These are phyloP conservation scores for Virgularia gustaviana DNA, from an alignment of 92 coral and sea anemone species.

Conservation along the genomic window DNA sequence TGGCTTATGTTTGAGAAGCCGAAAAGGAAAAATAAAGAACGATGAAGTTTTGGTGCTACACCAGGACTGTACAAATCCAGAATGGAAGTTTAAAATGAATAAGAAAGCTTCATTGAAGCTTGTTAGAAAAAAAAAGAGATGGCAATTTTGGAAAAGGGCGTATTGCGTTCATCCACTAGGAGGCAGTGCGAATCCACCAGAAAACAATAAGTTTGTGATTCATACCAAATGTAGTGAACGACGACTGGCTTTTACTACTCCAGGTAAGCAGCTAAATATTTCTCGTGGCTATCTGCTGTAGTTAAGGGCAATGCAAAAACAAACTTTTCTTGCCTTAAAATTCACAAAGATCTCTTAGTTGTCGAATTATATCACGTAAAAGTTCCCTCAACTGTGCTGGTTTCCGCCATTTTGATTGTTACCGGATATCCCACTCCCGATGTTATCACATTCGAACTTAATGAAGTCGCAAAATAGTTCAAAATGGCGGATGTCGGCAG, in stretches of 20 bases:
- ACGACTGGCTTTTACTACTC: background rate
- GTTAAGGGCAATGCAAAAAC: too few relatives aligned
- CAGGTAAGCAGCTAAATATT: conserved; percentile 11
- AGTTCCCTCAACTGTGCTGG: too few relatives aligned
- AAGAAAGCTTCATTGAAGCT: background rate
- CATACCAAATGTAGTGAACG: conserved; percentile 2
- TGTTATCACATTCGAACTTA: too few relatives aligned
- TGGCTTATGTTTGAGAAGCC: conserved; percentile 27
- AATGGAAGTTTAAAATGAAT: conserved; percentile 15
- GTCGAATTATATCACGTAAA: too few relatives aligned
- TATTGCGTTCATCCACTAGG: conserved; percentile 16
- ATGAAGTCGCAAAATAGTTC: too few relatives aligned
- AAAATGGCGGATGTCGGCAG: too few relatives aligned
- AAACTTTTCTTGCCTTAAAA: too few relatives aligned
- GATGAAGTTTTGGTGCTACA: background rate
- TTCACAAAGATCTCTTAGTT: too few relatives aligned
- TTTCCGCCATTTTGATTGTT: too few relatives aligned
- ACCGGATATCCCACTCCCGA: too few relatives aligned
- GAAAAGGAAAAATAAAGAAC: background rate
- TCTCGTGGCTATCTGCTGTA: too few relatives aligned
- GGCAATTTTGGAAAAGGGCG: conserved; percentile 1
- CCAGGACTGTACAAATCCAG: background rate
- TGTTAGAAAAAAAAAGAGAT: too few relatives aligned
- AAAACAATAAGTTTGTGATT: conserved; percentile 7
- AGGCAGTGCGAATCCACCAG: conserved; percentile 4